These are phyloP conservation scores for Protobothrops flavoviridis DNA, from an alignment of 2,113 vertebrate species.

Conservation along the genomic window DNA sequence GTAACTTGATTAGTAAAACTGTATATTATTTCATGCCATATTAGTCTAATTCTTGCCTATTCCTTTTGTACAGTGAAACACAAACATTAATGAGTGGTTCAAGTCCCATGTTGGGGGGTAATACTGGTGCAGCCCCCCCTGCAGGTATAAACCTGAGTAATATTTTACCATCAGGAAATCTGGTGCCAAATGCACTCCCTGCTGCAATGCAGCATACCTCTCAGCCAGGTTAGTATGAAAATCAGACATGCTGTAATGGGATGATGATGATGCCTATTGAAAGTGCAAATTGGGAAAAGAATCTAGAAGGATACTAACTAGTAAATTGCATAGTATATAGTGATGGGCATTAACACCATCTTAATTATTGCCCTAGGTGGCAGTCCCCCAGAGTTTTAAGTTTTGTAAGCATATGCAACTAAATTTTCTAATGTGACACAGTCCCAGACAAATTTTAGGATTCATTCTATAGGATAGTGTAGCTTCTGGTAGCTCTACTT, in stretches of 20 bases:
- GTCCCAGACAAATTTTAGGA: background rate
- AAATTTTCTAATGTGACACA: background rate
- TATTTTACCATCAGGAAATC: constrained; percentile 87
- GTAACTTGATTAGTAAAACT: background rate
- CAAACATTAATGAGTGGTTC: constrained; percentile 93
- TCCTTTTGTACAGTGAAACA: constrained; percentile 82
- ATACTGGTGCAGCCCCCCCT: constrained; percentile 78
- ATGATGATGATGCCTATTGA: background rate
- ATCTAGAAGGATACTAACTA: background rate
- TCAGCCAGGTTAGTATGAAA: constrained; percentile 83
- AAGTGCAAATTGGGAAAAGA: background rate
- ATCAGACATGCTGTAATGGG: background rate
- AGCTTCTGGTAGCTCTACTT: background rate
- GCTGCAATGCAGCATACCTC: constrained; percentile 85
- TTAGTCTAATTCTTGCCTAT: constrained; percentile 66
- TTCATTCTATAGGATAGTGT: background rate
- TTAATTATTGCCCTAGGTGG: background rate
- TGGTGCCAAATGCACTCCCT: constrained; percentile 81
- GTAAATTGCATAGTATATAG: background rate
- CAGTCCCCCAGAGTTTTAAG: background rate
- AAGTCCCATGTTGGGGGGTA: constrained; percentile 87
- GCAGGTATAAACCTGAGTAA: constrained; percentile 87
- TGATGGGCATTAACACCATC: background rate
- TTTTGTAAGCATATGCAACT: background rate
- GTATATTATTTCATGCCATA: background rate